Evolutionary conservation across 2,888 invertebrate species (phyloP), one percentile per base, ranked within the genome.

Genomic region (Zygaena filipendulae): DNA sequence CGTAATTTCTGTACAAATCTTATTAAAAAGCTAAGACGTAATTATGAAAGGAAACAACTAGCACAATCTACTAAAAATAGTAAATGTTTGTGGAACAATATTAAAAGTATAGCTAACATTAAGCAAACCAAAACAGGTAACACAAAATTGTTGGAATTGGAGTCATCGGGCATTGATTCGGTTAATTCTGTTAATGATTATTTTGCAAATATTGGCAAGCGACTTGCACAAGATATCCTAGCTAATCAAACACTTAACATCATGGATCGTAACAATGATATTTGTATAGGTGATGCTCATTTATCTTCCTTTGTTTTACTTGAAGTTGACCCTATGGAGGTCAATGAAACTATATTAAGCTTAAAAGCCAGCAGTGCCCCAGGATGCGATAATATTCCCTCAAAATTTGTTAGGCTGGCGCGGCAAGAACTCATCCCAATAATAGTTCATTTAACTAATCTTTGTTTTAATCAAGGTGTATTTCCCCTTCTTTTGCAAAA

Each of bases 21-120:
- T 12, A 27, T 38, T 6, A 35, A 38, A 25, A 30, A 30, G 23
- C n/a, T 38, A 13, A 38, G 30, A 30, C 27, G 22, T 20, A 19
- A 36, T 6, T 36, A 33, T 21, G 29, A 33, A 9, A 28, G 23
- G 19, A 9, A 32, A 4, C 18, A 21, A 12, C 10, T 34, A n/a
- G 13, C 19, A 8, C 27, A 24, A 6, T 25, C 27, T 2, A n/a
- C 10, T 7, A 33, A 26, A 21, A 33, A 34, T 13, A 13, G 27
- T 25, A 33, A 32, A 24, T 3, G 19, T 6, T 13, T 37, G 7
- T 37, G 37, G 34, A 8, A 11, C 3, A 34, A 21, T 12, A 30
- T 34, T 9, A 37, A 33, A 14, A 21, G 23, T 14, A 23, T 26
- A 3, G 26, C 23, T 4, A 21, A 32, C n/a, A 25, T 27, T 16